Percentiles rank a stretch among this genome's conserved stretches.
phyloP scores from a whole-genome alignment of 1,140 invertebrate species.

The Panonychus citri region DNA sequence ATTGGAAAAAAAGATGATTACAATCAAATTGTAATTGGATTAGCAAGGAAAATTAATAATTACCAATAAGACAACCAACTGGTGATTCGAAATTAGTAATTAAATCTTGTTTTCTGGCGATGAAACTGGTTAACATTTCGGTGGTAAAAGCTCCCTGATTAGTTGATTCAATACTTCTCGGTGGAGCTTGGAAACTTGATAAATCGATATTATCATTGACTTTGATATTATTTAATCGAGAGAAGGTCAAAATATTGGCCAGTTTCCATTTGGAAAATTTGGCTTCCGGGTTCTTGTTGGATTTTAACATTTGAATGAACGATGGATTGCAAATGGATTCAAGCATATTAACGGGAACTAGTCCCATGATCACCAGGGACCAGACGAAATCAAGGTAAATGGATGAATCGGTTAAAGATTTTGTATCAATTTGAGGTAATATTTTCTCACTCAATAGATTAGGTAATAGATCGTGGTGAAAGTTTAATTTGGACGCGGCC shows the following conservation, averaged over 20 bases:
- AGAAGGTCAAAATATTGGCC: not conserved
- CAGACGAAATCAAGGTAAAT: not conserved
- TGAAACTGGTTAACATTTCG: not conserved
- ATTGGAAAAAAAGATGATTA: not conserved
- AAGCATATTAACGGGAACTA: not conserved
- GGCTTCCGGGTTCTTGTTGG: not conserved
- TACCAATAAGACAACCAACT: not conserved
- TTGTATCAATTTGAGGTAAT: not conserved
- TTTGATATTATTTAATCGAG: not conserved
- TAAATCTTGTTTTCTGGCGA: not conserved
- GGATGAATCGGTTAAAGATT: not conserved
- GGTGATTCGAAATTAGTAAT: not conserved
- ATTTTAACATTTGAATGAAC: not conserved
- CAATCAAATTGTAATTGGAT: not conserved
- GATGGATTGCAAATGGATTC: not conserved
- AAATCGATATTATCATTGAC: not conserved
- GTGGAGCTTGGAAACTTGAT: not conserved
- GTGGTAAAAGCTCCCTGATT: not conserved
- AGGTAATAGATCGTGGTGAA: not conserved
- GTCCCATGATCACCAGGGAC: not conserved
- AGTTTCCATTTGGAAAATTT: not conserved
- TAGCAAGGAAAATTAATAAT: not conserved
- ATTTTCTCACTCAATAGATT: not conserved
- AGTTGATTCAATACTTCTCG: not conserved
- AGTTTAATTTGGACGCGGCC: not conserved